Evolutionary conservation across 2,888 invertebrate genomes (phyloP).

Genomic region (Rhagonycha lutea): DNA sequence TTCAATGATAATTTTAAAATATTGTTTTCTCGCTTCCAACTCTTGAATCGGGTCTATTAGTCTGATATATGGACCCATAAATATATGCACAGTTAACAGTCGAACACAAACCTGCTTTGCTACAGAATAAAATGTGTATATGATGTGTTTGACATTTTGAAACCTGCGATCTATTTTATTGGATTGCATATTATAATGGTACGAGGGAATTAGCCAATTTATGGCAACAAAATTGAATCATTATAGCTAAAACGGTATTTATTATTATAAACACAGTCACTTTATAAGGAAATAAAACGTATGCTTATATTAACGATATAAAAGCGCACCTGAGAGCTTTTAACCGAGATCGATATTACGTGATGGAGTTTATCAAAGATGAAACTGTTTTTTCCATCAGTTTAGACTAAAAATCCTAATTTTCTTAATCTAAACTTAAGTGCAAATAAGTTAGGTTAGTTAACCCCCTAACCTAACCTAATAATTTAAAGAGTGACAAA

Average conservation of each 20-base stretch:
- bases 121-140: conserved; percentile 45
- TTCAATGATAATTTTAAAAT: conserved; percentile 33
- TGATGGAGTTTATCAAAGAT: not conserved
- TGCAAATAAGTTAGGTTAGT: too few relatives aligned
- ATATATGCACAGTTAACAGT: conserved; percentile 35
- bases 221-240: conserved; percentile 14
- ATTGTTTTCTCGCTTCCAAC: conserved; percentile 34
- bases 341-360: not conserved
- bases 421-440: not conserved
- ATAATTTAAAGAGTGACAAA: too few relatives aligned
- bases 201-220: not conserved
- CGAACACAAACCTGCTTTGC: conserved; percentile 28
- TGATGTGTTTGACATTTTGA: conserved; percentile 50
- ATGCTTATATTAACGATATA: not conserved
- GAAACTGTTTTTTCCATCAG: not conserved
- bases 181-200: not conserved
- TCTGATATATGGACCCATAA: conserved; percentile 36
- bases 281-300: not conserved
- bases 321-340: not conserved
- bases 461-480: too few relatives aligned
- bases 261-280: not conserved
- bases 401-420: not conserved
- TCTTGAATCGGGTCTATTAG: conserved; percentile 34
- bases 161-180: conserved; percentile 39
- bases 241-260: not conserved